Evolutionary conservation across 2,888 invertebrate species (phyloP).

Genomic region (Carterocephalus palaemon): DNA sequence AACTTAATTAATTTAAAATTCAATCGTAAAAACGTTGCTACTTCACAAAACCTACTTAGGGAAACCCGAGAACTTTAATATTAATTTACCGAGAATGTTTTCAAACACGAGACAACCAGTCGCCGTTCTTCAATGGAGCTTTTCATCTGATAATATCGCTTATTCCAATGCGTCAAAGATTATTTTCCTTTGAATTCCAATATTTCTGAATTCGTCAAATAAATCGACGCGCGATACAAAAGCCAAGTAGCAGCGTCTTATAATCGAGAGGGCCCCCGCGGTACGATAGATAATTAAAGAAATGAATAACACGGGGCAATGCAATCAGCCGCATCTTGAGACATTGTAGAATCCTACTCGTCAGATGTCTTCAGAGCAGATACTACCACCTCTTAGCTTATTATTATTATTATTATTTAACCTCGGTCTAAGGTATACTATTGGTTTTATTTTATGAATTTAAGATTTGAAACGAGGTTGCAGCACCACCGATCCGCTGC

Average conservation of each 20-base stretch:
- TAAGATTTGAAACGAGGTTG: no score
- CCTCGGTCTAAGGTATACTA: no score
- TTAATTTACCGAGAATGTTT: constrained; percentile 47
- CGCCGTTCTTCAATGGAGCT: constrained; percentile 42
- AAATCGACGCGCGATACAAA: constrained; percentile 50
- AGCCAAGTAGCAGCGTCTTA: constrained; percentile 70
- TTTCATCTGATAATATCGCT: constrained; percentile 28
- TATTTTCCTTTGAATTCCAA: constrained; percentile 35
- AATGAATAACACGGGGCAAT: constrained; percentile 70
- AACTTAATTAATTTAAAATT: no score
- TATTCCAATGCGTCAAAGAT: constrained; percentile 42
- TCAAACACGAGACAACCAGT: constrained; percentile 68
- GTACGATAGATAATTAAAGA: constrained; percentile 75
- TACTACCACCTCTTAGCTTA: constrained; percentile 14
- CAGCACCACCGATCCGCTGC: no score
- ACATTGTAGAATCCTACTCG: constrained; percentile 36
- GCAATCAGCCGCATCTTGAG: constrained; percentile 72
- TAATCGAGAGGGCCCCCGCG: constrained; percentile 73
- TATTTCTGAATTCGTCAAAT: constrained; percentile 42
- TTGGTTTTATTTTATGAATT: no score
- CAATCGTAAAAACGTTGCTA: no score
- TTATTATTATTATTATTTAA: no score
- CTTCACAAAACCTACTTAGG: neutral
- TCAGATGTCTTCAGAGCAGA: constrained; percentile 25
- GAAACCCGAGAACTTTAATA: constrained; percentile 10